phyloP scores from a whole-genome alignment of 1,140 invertebrate species.

The Hydropsyche tenuis region DNA sequence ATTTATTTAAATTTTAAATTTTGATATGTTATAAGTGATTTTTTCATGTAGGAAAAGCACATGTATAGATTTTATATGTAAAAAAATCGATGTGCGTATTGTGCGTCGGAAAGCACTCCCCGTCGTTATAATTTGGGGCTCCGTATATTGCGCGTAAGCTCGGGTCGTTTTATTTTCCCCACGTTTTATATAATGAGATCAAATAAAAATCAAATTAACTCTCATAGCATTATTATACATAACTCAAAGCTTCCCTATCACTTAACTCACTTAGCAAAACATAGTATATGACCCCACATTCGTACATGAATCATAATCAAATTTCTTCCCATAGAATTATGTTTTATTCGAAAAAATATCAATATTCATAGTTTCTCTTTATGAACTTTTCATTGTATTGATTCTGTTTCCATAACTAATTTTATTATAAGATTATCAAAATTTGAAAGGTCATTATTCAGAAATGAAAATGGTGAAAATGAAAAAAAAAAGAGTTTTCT shows the following conservation, averaged over 20 bases:
- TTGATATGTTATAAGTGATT: neutral
- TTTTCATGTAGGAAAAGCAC: neutral
- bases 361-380: too few species aligned
- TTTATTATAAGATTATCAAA: too few species aligned
- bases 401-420: too few species aligned
- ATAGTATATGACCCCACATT: neutral
- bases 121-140: neutral
- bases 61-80: neutral
- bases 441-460: too few species aligned
- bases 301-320: constrained; percentile 15
- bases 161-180: constrained; percentile 35
- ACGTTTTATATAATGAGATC: constrained; percentile 42
- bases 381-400: too few species aligned
- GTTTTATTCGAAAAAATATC: too few species aligned
- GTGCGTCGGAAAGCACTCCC: constrained; percentile 5
- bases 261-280: constrained; percentile 24
- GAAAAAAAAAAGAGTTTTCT: too few species aligned
- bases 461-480: too few species aligned
- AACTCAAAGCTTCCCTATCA: constrained; percentile 24
- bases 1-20: neutral
- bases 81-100: neutral
- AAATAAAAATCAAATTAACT: constrained; percentile 47
- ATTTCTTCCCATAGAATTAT: neutral
- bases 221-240: constrained; percentile 38
- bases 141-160: constrained; percentile 1